phyloP scores from a whole-genome alignment of 30 jellyfish, hydroid and myxozoan species.

The Turritopsis rubra region DNA sequence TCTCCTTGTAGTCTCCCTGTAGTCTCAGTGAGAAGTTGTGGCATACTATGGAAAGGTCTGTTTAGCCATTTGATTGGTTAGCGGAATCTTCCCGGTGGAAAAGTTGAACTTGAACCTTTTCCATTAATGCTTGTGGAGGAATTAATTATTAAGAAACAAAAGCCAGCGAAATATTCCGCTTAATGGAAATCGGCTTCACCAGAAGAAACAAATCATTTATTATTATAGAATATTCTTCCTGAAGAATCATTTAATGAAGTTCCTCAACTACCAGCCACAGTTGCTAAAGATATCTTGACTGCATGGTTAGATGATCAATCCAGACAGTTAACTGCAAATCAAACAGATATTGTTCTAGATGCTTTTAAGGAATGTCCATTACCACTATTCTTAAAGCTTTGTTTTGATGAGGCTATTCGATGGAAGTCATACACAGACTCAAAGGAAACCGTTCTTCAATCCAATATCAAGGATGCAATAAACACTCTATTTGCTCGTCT shows the following conservation, averaged over 20 bases:
- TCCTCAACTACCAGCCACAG: conserved; percentile 55
- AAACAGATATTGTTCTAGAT: conserved; percentile 44
- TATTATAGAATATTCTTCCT: conserved; percentile 32
- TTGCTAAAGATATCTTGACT: conserved; percentile 57
- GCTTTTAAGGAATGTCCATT: conserved; percentile 53
- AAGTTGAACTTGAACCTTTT: no score
- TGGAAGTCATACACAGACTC: conserved; percentile 63
- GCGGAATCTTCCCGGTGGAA: no score
- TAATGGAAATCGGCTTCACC: no score
- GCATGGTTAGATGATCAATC: conserved; percentile 67
- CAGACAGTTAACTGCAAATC: conserved; percentile 42
- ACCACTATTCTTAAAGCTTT: conserved; percentile 66
- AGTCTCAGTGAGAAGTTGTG: no score
- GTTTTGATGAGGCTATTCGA: conserved; percentile 68
- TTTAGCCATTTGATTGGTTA: no score
- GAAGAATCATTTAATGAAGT: conserved; percentile 47
- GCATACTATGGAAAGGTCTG: no score
- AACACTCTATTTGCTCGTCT: conserved; percentile 51
- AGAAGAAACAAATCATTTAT: no score
- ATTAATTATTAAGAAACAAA: no score
- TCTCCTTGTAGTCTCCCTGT: no score
- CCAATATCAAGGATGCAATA: conserved; percentile 54
- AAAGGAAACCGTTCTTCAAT: conserved; percentile 37
- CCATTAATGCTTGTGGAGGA: no score
- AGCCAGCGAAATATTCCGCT: no score